These are phyloP conservation scores for Beris chalybata DNA, from an alignment of 2,888 invertebrate species.

Conservation along the genomic window DNA sequence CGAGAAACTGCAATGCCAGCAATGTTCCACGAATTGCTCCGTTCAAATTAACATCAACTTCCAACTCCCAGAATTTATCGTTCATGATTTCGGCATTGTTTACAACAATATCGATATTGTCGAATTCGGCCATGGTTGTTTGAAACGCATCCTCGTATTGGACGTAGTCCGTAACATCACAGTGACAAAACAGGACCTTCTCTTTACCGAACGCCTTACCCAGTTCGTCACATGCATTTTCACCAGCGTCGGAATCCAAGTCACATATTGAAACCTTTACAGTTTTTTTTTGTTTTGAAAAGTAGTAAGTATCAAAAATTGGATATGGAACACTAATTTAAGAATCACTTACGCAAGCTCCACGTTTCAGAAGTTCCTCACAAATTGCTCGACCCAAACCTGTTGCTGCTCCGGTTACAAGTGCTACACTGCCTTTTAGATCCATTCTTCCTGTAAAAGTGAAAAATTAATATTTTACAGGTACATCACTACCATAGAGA, in stretches of 20 bases:
- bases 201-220: constrained; percentile 68
- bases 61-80: constrained; percentile 74
- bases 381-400: constrained; percentile 74
- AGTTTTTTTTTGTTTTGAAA: background rate
- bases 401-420: constrained; percentile 73
- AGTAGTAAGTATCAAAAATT: background rate
- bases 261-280: constrained; percentile 73
- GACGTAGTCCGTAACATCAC: constrained; percentile 77
- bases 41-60: constrained; percentile 77
- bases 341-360: constrained; percentile 65
- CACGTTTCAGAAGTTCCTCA: constrained; percentile 70
- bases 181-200: constrained; percentile 71
- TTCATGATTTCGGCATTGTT: constrained; percentile 82
- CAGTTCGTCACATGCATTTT: constrained; percentile 67
- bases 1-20: constrained; percentile 73
- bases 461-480: too few relatives aligned
- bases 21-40: constrained; percentile 76
- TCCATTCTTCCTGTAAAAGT: constrained; percentile 59
- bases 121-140: constrained; percentile 71
- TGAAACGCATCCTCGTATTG: constrained; percentile 79
- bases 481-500: too few relatives aligned
- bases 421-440: constrained; percentile 71
- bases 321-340: background rate
- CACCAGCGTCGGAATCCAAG: constrained; percentile 70
- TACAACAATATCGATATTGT: constrained; percentile 74